Base-by-base conservation (phyloP, 1,140 invertebrate species). In the Drosophila kepulauana region DNA sequence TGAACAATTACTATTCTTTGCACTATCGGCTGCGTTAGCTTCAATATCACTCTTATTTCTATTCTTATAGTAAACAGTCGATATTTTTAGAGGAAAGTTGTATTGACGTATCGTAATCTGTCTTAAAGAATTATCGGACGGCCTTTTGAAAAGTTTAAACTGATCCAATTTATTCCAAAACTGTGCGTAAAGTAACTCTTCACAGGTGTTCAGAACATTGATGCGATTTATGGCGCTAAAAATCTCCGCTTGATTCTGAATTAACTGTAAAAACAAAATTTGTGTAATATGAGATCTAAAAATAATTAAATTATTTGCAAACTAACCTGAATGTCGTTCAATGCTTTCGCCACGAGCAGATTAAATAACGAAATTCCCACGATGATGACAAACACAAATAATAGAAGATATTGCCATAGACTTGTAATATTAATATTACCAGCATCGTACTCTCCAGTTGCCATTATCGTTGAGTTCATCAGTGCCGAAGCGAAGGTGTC, bases 401-500 rank as follows among this genome's bases (percentile, higher is more conserved):
- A 3, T 5, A 61, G 7, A 1, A 61, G 7, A 3, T 15, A 15
- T 16, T 46, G 25, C 20, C 13, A 15, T 20, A 15, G 7, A 38
- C 13, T 15, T 30, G n/a, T 16, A 30, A 48, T 15, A 1, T 33
- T 13, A 2, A 61, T 2, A 30, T 61, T 61, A 3, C 57, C 7
- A 15, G 41, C 41, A 15, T 61, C 57, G n/a, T 61, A 61, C n/a
- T 61, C 57, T 5, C 57, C 57, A 30, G 57, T 61, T 8, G 28
- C 3, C 57, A 61, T 61, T 30, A 46, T 33, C 4, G 16, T 5
- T 8, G 43, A 15, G 7, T 61, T 61, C 1, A 48, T 15, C 0
- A 61, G 2, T 1, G 57, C 13, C 10, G 43, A 13, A 10, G 25
- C 3, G 15, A 46, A 33, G 1, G 15, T 8, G 8, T 10, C 13